Base-by-base conservation (phyloP, 2,888 invertebrate species). In the Drepanosiphum platanoidis region DNA sequence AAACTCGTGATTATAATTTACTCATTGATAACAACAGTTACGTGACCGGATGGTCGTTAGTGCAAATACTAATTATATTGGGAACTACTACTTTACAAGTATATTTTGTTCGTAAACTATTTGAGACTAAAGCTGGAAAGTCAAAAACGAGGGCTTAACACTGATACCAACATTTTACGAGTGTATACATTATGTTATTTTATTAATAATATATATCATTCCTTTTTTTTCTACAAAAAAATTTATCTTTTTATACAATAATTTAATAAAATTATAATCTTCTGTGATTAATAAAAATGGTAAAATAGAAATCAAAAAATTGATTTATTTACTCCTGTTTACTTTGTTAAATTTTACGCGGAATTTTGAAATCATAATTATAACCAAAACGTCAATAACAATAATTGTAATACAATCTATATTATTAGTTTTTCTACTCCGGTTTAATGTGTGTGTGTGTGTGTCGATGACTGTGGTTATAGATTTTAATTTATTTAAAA, bases 91-190 rank as follows among this genome's bases (percentile, higher is more conserved):
- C 94, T 1, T 89, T 94, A 75, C 96, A 96, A 90, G 96, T 97
- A 1, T 95, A 94, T 89, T 97, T 97, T 90, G 95, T 98, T 22
- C 92, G 96, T 87, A 95, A 96, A 91, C 91, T 98, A 18, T 98
- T 98, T 89, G 95, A 84, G n/a, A 84, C 68, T 68, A 84, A 75
- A 66, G 68, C 32, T 18, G 84, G 84, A 30, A 58, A 52, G 36
- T 84, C 84, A 11, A 84, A 84, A 84, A 66, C 84, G 0, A 75
- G 77, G 36, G 84, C 84, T 70, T 84, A 39, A 64, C 39, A 77
- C 39, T 7, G n/a, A 74, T 18, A 74, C 34, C 36, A 66, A 27
- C 27, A 30, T 68, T 34, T 75, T 72, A 3, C n/a, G 30, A 52
- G 3, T 79, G n/a, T 46, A 58, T 66, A 27, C 4, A 52, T 79